Evolutionary conservation across 2,888 invertebrate species (phyloP), one percentile per base, ranked within the genome.

Genomic region (Euzetes globulus): DNA sequence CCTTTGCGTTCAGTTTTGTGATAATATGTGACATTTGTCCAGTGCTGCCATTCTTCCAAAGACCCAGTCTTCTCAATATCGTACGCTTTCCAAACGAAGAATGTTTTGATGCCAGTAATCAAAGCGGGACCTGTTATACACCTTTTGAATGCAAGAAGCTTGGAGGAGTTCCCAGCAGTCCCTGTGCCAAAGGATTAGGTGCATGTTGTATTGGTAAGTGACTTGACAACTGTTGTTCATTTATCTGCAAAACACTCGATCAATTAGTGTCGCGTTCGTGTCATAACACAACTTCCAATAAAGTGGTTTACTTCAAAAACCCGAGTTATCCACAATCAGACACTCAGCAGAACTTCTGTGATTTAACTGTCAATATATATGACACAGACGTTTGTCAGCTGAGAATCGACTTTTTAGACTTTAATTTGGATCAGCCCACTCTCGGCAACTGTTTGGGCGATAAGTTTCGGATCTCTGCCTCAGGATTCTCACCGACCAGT

Each of bases 281-380:
- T 50, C 77, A 77, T 50, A 75, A 75, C 55, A 72, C 75, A 1
- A 77, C 77, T 19, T 63, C 60, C 13, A 73, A 77, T 37, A 77
- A 77, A 73, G 77, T 77, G n/a, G 76, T 77, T 41, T 77, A 77
- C 50, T 77, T 77, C 33, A 72, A 73, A 25, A 77, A 77, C 74
- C 77, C 77, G 6, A 45, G 29, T 22, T 77, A 76, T 72, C 77
- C 77, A 13, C 45, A 29, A 22, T 58, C 74, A 19, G 77, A 77
- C 52, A 55, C 52, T 50, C 63, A 71, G 25, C 75, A 77, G 37
- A 77, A 77, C 63, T 77, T 74, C 50, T 77, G 77, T 58, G 77
- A 77, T 55, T 55, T 77, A 15, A 76, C 74, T 3, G 58, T 77
- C 19, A 77, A 76, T 33, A 71, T 77, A 33, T 52, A 63, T 37